Conservation (phyloP, 2,113 vertebrate species). For the Phocoena sinus region DNA sequence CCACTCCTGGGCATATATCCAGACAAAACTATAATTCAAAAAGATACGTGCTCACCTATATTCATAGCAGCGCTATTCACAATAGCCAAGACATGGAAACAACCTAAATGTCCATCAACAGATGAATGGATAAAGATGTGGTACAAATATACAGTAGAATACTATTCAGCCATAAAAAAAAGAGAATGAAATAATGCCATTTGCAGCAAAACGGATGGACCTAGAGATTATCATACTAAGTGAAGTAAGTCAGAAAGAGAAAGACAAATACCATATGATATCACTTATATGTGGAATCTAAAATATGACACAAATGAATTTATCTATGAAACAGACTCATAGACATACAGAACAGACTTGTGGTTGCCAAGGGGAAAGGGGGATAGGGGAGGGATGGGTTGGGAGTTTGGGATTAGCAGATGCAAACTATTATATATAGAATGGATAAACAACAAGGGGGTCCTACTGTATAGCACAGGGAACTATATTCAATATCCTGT, state of each 20-base stretch:
- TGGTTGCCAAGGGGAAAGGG: background rate
- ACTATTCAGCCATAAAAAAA: background rate
- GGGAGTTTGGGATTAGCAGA: background rate
- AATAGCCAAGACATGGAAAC: background rate
- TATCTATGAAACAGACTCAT: background rate
- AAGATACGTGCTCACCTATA: background rate
- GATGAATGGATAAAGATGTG: background rate
- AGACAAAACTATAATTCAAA: background rate
- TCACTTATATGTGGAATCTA: background rate
- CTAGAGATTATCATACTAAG: background rate
- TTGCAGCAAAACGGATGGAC: background rate
- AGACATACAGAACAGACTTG: background rate
- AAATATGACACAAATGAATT: background rate
- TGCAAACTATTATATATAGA: background rate
- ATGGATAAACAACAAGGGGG: background rate
- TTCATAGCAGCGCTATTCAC: background rate
- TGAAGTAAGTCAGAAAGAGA: background rate
- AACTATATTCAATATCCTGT: background rate
- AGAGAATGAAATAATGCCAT: background rate
- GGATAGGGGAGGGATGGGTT: background rate
- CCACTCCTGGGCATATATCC: background rate
- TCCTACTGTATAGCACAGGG: background rate
- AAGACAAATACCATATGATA: background rate
- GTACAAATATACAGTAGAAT: background rate
- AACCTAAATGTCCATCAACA: background rate